Evolutionary conservation across 2,113 vertebrate genomes (phyloP).

Genomic region (Dipodomys spectabilis): DNA sequence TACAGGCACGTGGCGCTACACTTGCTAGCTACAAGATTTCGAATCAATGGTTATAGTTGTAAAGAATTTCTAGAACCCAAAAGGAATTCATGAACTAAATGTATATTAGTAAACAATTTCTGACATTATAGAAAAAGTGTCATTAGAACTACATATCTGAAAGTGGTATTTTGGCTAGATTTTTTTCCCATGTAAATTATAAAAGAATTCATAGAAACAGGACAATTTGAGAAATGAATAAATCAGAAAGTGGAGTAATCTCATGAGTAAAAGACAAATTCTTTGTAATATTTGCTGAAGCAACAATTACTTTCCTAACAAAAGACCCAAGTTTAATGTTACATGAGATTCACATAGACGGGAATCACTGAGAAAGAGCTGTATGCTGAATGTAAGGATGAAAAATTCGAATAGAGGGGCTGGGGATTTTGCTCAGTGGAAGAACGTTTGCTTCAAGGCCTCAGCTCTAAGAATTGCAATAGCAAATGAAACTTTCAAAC

Average conservation of each 20-base stretch:
- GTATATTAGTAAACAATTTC: conserved; percentile 11
- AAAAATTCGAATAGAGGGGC: no score
- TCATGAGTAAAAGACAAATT: conserved; percentile 47
- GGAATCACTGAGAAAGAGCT: conserved; percentile 28
- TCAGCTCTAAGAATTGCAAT: not conserved
- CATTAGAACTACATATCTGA: not conserved
- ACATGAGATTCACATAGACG: conserved; percentile 16
- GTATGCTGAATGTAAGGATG: not conserved
- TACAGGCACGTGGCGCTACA: no score
- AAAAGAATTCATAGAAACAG: conserved; percentile 16
- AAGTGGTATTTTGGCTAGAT: not conserved
- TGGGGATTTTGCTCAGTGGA: not conserved
- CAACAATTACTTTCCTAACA: conserved; percentile 58
- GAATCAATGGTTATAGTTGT: conserved; percentile 11
- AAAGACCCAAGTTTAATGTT: conserved; percentile 58
- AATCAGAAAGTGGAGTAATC: conserved; percentile 43
- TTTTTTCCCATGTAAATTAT: not conserved
- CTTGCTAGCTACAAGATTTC: not conserved
- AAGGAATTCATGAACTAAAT: conserved; percentile 21
- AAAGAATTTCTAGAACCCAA: conserved; percentile 33
- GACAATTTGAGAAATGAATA: conserved; percentile 38
- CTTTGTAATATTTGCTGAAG: conserved; percentile 46
- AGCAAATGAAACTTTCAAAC: conserved; percentile 20
- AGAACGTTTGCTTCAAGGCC: no score
- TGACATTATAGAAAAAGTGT: conserved; percentile 28